Conservation (phyloP, 2,113 vertebrate species). For the Gnathochromis pfefferi region DNA sequence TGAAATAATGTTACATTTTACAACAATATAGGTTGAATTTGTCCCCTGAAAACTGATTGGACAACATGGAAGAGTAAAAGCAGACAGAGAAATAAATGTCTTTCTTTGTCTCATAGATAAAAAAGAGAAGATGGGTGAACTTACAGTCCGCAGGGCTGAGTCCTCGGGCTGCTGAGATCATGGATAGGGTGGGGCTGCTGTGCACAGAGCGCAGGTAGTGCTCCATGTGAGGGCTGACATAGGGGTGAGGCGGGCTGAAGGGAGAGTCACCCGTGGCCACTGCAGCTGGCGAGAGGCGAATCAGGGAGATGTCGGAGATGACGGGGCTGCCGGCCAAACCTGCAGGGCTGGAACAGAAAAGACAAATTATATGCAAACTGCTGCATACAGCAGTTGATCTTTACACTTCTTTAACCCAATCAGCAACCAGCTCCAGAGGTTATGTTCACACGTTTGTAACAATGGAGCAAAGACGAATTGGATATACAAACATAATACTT, state of each 20-base stretch:
- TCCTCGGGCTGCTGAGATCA: conserved; percentile 86
- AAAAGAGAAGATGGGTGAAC: conserved; percentile 8
- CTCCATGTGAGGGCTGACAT: conserved; percentile 88
- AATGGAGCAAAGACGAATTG: neutral
- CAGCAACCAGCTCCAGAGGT: neutral
- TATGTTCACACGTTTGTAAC: neutral
- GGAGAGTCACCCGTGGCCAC: conserved; percentile 75
- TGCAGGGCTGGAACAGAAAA: conserved; percentile 71
- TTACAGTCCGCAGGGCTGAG: conserved; percentile 88
- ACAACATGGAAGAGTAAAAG: neutral
- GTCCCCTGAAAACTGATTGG: neutral
- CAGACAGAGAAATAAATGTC: neutral
- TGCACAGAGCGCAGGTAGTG: conserved; percentile 93
- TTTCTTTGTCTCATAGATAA: neutral
- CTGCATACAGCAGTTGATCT: neutral
- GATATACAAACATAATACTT: neutral
- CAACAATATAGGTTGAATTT: neutral
- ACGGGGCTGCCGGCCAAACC: conserved; percentile 81
- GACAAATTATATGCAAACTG: neutral
- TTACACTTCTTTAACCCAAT: neutral
- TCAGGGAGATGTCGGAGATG: conserved; percentile 91
- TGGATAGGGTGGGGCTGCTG: conserved; percentile 85
- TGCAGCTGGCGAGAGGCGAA: conserved; percentile 84
- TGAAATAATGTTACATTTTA: neutral
- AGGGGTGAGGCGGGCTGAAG: conserved; percentile 81